These are phyloP conservation scores for Poecilia gillii DNA, from an alignment of 2,797 vertebrate genomes.

Conservation along the genomic window DNA sequence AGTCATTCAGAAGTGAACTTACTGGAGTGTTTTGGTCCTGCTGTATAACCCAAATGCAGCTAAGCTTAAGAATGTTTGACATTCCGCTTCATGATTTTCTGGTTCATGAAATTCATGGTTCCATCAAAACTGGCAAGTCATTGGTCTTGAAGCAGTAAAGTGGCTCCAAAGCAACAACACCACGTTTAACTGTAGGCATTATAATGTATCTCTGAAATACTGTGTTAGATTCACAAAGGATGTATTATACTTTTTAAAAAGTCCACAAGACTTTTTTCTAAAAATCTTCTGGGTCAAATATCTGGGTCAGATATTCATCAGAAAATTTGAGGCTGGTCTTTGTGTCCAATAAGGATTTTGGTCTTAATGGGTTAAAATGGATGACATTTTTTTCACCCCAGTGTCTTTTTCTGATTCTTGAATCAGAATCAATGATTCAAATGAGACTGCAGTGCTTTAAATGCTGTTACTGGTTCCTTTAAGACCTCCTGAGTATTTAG, in stretches of 20 bases:
- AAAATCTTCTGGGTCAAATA: background rate
- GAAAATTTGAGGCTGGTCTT: background rate
- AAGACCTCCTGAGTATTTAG: background rate
- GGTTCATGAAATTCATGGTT: background rate
- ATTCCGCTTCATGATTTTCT: background rate
- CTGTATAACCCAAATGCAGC: background rate
- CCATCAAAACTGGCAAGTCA: background rate
- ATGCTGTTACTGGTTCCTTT: background rate
- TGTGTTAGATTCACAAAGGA: background rate
- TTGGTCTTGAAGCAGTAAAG: background rate
- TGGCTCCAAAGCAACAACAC: background rate
- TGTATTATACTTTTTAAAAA: background rate
- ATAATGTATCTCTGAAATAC: background rate
- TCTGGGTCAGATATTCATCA: background rate
- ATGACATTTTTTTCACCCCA: background rate
- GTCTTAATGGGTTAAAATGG: no score
- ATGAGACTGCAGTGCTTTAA: background rate
- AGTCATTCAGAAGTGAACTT: background rate
- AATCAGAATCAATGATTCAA: background rate
- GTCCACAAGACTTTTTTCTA: background rate
- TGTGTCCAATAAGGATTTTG: background rate
- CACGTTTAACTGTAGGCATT: background rate
- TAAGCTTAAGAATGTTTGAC: background rate
- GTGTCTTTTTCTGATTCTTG: background rate
- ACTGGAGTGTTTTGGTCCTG: background rate